Base-by-base conservation (phyloP, 37 sponge, comb jelly and placozoan species). In the Geodia barretti region DNA sequence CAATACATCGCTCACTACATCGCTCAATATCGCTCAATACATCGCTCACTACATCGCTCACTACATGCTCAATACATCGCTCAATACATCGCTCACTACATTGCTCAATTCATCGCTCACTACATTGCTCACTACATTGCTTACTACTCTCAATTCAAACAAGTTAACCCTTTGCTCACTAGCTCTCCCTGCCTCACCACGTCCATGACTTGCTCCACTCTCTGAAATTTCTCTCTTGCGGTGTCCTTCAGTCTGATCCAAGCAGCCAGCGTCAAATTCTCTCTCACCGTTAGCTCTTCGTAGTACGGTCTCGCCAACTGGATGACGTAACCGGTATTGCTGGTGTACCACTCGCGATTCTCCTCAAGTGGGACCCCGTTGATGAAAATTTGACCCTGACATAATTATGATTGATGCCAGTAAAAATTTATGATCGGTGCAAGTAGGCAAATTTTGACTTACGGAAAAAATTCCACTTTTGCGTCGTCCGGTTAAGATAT, bases 201-300 rank as follows among this genome's bases (percentile, higher is more conserved):
- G 4, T 30, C 60, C 5, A 81, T 31, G 14, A 81, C 70, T 47
- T 81, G 81, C 41, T 81, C 81, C 4, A 81, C 60, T 35, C 81
- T 38, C 36, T 37, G 17, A 24, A 81, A 69, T 23, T 70, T 69
- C 34, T 81, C 72, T 9, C 40, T 1, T 2, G 26, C 21, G 4
- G 81, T 25, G 23, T 35, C 24, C 23, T 28, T 19, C 24, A 81
- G 60, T 28, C 72, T 69, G 60, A 81, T 71, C 60, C 41, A 43
- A 4, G 81, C 81, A 70, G 81, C 81, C n/a, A 81, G 60, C 26
- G 72, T 70, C 60, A 81, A 33, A 33, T 81, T 81, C 81, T 81
- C 81, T 60, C 81, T 39, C 29, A 81, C 81, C 1, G 81, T 81
- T 61, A 81, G 59, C 34, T 70, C 72, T 26, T 70, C 72, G 71